Base-by-base conservation (phyloP, 2,888 invertebrate genomes). In the Cremastinae sp. region DNA sequence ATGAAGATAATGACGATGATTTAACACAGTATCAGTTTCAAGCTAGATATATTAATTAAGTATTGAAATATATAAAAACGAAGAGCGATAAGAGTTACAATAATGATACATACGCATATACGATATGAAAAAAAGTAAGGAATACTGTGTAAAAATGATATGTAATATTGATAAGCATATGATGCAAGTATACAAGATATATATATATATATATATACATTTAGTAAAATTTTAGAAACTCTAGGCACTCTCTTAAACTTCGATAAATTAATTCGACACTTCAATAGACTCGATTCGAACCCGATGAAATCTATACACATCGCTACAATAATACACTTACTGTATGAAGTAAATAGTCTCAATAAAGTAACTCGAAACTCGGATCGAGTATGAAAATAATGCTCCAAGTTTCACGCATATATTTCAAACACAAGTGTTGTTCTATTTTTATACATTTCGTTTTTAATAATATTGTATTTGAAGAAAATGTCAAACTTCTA, bases 271-370 rank as follows among this genome's bases (percentile, higher is more conserved):
- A 53, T 62, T 62, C 53, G 54, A 49, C 47, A 64, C 41, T 66
- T 10, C 75, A 71, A 36, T 36, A 18, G 2, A 51, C 8, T 18
- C 28, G 22, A 38, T 36, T 36, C 72, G 47, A 75, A 72, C 43
- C 38, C n/a, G n/a, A n/a, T 53, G 61, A 56, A 66, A 16, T 61
- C 64, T 34, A 38, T n/a, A n/a, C n/a, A n/a, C 59, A 38, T 20
- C 61, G 66, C 61, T 66, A 56, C 56, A 18, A 66, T n/a, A n/a
- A n/a, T 49, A 65, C 61, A 49, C 43, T 68, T 47, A 66, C 75
- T 80, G 78, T 80, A 80, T 59, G 73, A 64, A 80, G 72, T 74
- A 73, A 78, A 77, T 78, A 73, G 73, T 76, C 78, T 75, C 76
- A 80, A 80, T 80, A 80, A 80, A 80, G 61, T 76, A 59, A 80